These are phyloP conservation scores for Zonitis immaculata DNA, from an alignment of 2,888 invertebrate species.

Conservation along the genomic window DNA sequence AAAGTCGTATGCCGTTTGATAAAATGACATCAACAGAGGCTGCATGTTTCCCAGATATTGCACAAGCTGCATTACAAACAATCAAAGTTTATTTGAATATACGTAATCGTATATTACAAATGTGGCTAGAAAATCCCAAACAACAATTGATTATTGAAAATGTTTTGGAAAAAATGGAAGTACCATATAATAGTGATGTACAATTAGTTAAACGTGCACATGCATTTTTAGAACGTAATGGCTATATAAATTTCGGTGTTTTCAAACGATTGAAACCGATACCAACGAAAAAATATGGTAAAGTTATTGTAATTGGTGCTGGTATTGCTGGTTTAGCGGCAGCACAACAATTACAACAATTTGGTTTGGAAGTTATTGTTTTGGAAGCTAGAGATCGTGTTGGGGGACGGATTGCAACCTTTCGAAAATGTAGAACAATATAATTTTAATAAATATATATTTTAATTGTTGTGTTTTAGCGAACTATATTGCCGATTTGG, in stretches of 20 bases:
- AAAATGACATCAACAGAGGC: conserved; percentile 93
- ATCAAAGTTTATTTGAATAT: conserved; percentile 88
- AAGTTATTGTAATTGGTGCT: conserved; percentile 61
- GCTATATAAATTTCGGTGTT: conserved; percentile 96
- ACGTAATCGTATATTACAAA: conserved; percentile 82
- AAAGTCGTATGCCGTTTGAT: conserved; percentile 89
- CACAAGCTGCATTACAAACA: conserved; percentile 73
- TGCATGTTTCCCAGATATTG: conserved; percentile 88
- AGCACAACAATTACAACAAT: conserved; percentile 89
- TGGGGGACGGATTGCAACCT: conserved; percentile 95
- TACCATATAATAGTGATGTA: conserved; percentile 91
- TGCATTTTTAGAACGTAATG: conserved; percentile 90
- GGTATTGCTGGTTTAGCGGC: conserved; percentile 94
- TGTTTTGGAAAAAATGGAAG: conserved; percentile 75
- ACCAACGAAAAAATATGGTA: conserved; percentile 61
- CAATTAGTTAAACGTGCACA: conserved; percentile 79
- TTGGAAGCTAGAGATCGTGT: conserved; percentile 87
- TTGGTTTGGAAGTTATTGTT: conserved; percentile 93
- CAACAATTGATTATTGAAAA: conserved; percentile 81
- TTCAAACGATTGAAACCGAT: conserved; percentile 80
- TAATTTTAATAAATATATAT: too few species aligned
- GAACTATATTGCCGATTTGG: conserved; percentile 62
- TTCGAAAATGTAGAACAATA: conserved; percentile 86
- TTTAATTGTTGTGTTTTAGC: conserved; percentile 36
- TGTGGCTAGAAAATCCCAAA: conserved; percentile 96